Base-by-base conservation (phyloP, 2,797 vertebrate species). In the Cyprinella venusta region DNA sequence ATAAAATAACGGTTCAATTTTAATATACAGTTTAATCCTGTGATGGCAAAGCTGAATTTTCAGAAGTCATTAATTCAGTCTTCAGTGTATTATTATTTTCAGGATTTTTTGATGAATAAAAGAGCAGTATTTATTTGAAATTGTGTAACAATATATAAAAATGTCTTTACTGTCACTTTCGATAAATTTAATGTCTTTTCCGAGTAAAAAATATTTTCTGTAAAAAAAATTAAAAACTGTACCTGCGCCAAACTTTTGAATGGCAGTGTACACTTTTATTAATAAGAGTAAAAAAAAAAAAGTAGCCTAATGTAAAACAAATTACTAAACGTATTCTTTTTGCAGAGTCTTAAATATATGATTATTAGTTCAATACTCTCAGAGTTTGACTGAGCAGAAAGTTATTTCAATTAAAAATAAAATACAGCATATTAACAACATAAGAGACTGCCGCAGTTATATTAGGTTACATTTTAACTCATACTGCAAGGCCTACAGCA, bases 331-430 rank as follows among this genome's bases (percentile, higher is more conserved):
- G 15, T 40, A 68, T n/a, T n/a, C 1, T 24, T 48, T 18, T 40
- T 40, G 6, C 3, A 65, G 12, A 18, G 8, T 67, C 18, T 67
- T 67, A 67, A 38, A 36, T 36, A 18, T 67, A 21, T 67, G 6
- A 42, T 42, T 42, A 69, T 7, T 15, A 24, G 21, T 69, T 42
- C 5, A 21, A 5, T n/a, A 5, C 36, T n/a, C 5, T 40, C 2
- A 68, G 36, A 70, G 24, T 19, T 50, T 30, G n/a, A 42, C 40
- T 24, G 19, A 42, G 7, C 13, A 50, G 15, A 5, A 33, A 10
- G 10, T 56, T 75, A 56, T 75, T 40, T 59, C 38, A 56, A 76
- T 56, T 24, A 76, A 38, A 2, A 72, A 52, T 33, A 72, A 21
- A 33, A 52, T 26, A n/a, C 1, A 21, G 26, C 45, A 72, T 72